phyloP scores from a whole-genome alignment of 2,888 invertebrate species.

The Drosophila tanythrix region DNA sequence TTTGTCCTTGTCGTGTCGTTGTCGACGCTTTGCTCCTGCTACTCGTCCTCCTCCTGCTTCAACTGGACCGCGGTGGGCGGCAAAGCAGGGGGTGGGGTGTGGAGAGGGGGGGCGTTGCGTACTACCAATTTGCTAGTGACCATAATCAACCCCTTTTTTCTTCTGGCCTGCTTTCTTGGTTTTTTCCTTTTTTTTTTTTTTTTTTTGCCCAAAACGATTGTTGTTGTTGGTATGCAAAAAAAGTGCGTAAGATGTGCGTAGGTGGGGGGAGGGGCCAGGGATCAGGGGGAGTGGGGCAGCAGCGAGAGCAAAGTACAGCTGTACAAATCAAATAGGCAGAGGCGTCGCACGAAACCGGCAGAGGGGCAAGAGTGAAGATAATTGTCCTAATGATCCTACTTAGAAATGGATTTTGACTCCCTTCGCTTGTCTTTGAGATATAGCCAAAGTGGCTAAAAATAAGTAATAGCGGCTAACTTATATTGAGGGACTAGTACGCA shows the following conservation, averaged over 20 bases:
- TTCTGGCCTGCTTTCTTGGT: slow-evolving; percentile 36
- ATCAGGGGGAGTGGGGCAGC: not conserved
- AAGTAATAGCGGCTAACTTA: not conserved
- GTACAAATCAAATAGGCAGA: slow-evolving; percentile 40
- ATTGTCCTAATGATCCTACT: slow-evolving; percentile 10
- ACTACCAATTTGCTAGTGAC: slow-evolving; percentile 78
- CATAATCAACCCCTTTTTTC: slow-evolving; percentile 77
- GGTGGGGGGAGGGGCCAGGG: not conserved
- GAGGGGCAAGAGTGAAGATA: not conserved
- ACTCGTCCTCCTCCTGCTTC: slow-evolving; percentile 16
- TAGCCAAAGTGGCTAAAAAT: not conserved
- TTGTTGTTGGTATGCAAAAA: slow-evolving; percentile 63
- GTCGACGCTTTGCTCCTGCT: slow-evolving; percentile 49
- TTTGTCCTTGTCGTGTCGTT: slow-evolving; percentile 63
- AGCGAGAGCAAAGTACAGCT: slow-evolving; percentile 42
- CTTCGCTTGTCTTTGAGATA: not conserved
- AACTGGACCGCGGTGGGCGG: slow-evolving; percentile 12
- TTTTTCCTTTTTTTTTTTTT: slow-evolving; percentile 27
- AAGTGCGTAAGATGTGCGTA: slow-evolving; percentile 59
- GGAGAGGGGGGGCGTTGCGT: slow-evolving; percentile 32
- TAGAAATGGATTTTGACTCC: not conserved
- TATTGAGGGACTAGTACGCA: no score
- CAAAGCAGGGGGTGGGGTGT: not conserved
- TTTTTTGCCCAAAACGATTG: slow-evolving; percentile 23
- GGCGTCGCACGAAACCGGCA: slow-evolving; percentile 10